A percentile compares a stretch with the other conserved stretches of the same genome.
Evolutionary conservation across 2,888 invertebrate genomes (phyloP).

Genomic region (Scaptomyza cyrtandrae): DNA sequence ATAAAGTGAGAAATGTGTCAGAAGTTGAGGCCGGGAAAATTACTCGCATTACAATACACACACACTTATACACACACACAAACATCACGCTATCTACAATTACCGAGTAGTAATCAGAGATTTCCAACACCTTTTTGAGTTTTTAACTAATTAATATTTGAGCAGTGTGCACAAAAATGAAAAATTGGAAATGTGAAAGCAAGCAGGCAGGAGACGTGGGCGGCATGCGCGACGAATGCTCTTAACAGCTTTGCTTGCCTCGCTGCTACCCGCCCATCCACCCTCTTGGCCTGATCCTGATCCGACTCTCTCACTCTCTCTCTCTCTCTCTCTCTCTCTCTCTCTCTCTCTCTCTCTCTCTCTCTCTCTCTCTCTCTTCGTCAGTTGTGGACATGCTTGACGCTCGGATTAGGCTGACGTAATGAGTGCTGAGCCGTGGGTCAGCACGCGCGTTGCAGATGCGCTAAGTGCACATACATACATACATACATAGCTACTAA

Average conservation of each 20-base stretch:
- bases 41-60: constrained; percentile 63
- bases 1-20: constrained; percentile 40
- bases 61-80: not conserved
- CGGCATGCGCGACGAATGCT: constrained; percentile 72
- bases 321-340: too few species aligned
- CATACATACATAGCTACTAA: not conserved
- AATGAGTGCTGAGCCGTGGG: constrained; percentile 50
- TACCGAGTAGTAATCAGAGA: constrained; percentile 71
- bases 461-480: constrained; percentile 12
- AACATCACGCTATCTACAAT: constrained; percentile 54
- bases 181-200: constrained; percentile 7
- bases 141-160: constrained; percentile 65
- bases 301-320: constrained; percentile 5
- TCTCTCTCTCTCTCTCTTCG: too few species aligned
- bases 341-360: too few species aligned
- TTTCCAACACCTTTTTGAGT: constrained; percentile 70
- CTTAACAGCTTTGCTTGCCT: constrained; percentile 66
- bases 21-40: constrained; percentile 29
- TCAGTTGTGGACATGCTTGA: constrained; percentile 56
- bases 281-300: constrained; percentile 13
- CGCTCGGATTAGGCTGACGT: constrained; percentile 62
- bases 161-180: constrained; percentile 6
- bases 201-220: constrained; percentile 33
- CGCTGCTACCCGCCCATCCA: constrained; percentile 2
- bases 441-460: constrained; percentile 58